Conservation (phyloP, 2,113 vertebrate genomes). For the Ophthalmolycus amberensis region DNA sequence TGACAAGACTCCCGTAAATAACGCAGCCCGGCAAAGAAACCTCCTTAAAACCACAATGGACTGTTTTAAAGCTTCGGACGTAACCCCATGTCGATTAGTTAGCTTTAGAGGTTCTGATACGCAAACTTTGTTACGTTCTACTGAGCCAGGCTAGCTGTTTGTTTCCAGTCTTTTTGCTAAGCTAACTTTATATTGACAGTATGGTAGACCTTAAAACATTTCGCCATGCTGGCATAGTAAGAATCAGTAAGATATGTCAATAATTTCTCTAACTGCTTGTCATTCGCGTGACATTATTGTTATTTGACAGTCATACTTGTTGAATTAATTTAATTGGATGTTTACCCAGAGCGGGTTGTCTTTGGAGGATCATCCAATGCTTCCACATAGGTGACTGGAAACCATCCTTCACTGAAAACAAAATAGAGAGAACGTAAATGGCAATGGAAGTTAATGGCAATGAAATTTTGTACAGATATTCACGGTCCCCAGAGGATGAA, state of each 20-base stretch:
- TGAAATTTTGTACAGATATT: neutral
- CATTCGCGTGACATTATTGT: neutral
- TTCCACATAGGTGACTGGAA: conserved; percentile 79
- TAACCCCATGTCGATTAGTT: no score
- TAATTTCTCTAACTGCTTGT: neutral
- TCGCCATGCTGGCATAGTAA: neutral
- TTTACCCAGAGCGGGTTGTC: conserved; percentile 64
- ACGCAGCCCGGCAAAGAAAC: no score
- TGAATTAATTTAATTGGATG: neutral
- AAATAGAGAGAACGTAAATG: neutral
- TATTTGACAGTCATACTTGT: neutral
- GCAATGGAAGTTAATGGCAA: neutral
- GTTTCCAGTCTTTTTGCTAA: neutral
- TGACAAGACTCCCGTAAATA: no score
- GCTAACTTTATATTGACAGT: neutral
- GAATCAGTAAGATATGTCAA: neutral
- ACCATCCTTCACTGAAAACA: conserved; percentile 81
- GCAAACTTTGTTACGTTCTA: no score
- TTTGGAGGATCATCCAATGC: conserved; percentile 55
- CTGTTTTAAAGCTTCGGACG: no score
- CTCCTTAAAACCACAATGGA: no score
- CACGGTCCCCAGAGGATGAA: neutral
- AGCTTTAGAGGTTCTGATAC: no score
- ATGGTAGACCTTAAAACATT: neutral
- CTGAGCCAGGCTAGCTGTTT: no score